A percentile compares a stretch with the other conserved stretches of the same genome.
These are phyloP conservation scores for Agrenia bidenticulata DNA, from an alignment of 2,888 invertebrate genomes.

Conservation along the genomic window DNA sequence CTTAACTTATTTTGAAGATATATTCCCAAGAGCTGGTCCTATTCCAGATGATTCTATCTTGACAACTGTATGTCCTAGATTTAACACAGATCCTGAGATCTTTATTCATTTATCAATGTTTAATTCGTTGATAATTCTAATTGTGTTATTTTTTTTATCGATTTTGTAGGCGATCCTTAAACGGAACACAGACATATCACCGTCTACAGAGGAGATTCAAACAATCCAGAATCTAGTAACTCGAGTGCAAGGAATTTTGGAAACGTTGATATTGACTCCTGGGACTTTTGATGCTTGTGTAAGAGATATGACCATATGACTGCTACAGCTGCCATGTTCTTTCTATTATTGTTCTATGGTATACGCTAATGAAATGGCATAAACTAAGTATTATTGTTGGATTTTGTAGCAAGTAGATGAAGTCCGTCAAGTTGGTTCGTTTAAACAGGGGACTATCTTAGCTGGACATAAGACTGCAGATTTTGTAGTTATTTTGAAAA, in stretches of 20 bases:
- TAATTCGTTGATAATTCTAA: neutral
- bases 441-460: constrained; percentile 97
- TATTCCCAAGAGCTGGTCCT: constrained; percentile 82
- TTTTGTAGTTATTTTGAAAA: constrained; percentile 94
- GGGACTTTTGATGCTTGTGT: constrained; percentile 94
- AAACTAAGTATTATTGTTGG: neutral
- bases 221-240: constrained; percentile 90
- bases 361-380: neutral
- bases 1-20: constrained; percentile 79
- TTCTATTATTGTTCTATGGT: neutral
- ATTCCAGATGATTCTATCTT: constrained; percentile 80
- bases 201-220: constrained; percentile 85
- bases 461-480: constrained; percentile 94
- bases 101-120: too few species aligned
- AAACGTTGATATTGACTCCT: constrained; percentile 90
- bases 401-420: constrained; percentile 77
- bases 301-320: constrained; percentile 61
- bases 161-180: constrained; percentile 79
- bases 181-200: constrained; percentile 87
- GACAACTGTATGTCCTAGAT: constrained; percentile 66
- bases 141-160: neutral
- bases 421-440: constrained; percentile 94
- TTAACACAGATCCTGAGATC: neutral
- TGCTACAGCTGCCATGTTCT: too few species aligned
- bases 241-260: constrained; percentile 90